phyloP scores from a whole-genome alignment of 2,888 invertebrate genomes.

The Laothoe populi region DNA sequence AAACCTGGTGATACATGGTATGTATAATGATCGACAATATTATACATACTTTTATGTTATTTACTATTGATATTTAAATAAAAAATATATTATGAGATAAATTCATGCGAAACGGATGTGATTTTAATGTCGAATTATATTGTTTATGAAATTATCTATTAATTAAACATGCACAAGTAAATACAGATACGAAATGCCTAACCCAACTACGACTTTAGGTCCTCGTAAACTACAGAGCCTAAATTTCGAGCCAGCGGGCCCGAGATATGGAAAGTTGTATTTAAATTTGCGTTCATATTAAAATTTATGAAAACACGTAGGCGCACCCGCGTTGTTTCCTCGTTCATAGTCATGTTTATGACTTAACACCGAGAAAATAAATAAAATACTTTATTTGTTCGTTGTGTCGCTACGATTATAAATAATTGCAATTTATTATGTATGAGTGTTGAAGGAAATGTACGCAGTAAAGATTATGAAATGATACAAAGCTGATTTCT shows the following conservation, averaged over 20 bases:
- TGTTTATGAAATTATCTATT: too few relatives aligned
- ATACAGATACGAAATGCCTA: not conserved
- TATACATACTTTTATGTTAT: not conserved
- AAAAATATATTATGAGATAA: not conserved
- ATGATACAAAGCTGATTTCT: not conserved
- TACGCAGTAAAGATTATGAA: not conserved
- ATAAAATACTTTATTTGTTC: conserved; percentile 15
- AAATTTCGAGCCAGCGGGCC: not conserved
- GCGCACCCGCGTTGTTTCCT: conserved; percentile 27
- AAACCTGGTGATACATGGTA: not conserved
- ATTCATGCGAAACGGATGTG: not conserved
- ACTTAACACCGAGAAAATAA: conserved; percentile 17
- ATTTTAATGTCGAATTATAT: too few relatives aligned
- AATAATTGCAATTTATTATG: conserved; percentile 9
- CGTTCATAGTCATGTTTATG: conserved; percentile 19
- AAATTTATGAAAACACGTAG: conserved; percentile 28
- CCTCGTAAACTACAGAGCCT: not conserved
- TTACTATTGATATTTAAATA: not conserved
- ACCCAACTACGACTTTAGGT: not conserved
- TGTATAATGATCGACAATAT: not conserved
- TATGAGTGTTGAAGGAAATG: conserved; percentile 16
- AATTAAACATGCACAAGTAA: too few relatives aligned
- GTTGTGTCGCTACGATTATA: conserved; percentile 1
- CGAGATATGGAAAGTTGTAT: not conserved
- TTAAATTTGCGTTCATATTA: conserved; percentile 8